Evolutionary conservation across 1,140 invertebrate species (phyloP).

Genomic region (Drosophila pachea): DNA sequence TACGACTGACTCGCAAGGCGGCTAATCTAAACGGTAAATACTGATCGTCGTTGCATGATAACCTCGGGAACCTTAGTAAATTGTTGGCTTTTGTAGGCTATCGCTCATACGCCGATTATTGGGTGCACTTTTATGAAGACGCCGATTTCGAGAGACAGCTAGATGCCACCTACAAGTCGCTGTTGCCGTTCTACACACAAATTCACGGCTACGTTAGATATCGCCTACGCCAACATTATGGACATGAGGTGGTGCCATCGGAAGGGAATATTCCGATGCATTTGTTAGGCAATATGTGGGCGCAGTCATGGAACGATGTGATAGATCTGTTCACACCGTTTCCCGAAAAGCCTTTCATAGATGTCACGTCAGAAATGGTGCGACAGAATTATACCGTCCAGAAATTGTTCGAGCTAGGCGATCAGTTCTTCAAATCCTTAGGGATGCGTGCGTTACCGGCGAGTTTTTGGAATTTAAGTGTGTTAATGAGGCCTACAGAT

Average conservation of each 20-base stretch:
- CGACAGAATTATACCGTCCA: conserved; percentile 72
- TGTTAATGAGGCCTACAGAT: conserved; percentile 83
- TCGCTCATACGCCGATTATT: conserved; percentile 77
- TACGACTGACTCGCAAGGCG: conserved; percentile 88
- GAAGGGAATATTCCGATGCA: conserved; percentile 78
- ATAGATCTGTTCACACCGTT: conserved; percentile 85
- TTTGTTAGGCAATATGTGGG: conserved; percentile 85
- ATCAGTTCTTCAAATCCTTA: conserved; percentile 92
- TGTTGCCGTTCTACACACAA: conserved; percentile 83
- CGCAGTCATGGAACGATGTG: conserved; percentile 87
- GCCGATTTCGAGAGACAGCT: conserved; percentile 79
- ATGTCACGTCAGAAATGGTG: conserved; percentile 81
- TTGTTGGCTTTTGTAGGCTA: conserved; percentile 41
- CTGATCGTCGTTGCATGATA: conserved; percentile 10
- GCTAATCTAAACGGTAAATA: conserved; percentile 88
- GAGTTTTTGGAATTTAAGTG: conserved; percentile 89
- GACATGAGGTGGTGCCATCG: conserved; percentile 64
- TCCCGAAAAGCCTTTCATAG: conserved; percentile 82
- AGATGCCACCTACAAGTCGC: conserved; percentile 80
- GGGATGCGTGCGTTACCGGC: conserved; percentile 90
- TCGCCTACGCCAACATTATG: conserved; percentile 80
- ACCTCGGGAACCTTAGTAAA: conserved; percentile 22
- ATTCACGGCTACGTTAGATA: conserved; percentile 83
- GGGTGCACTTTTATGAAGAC: conserved; percentile 82
- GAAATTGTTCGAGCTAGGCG: conserved; percentile 82